Base-by-base conservation (phyloP, 2,797 vertebrate genomes). In the Cyclura pinguis region DNA sequence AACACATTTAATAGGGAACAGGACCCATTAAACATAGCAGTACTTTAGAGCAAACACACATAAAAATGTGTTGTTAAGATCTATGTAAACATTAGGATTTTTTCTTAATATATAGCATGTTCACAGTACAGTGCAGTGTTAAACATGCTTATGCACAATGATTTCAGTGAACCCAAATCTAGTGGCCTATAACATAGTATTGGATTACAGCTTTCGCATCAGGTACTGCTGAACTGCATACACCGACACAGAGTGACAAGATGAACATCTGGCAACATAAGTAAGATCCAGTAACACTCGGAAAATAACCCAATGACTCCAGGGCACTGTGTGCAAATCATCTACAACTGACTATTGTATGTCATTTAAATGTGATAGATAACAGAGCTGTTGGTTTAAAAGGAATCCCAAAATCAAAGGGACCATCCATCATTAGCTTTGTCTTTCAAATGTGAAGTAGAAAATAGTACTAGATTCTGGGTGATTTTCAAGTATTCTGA, bases 381-480 rank as follows among this genome's bases (percentile, higher is more conserved):
- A 95, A 92, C 88, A 84, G 78, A 76, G 42, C 85, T 96, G 95
- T 96, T 95, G 93, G 92, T 95, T 93, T 94, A 90, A 95, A 94
- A 38, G 89, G 92, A 91, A 94, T 89, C 89, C 93, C 2, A 80
- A 93, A 95, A 87, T 89, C 92, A 92, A 95, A 95, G 92, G 77
- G 84, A 59, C 91, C 62, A 85, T 89, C 93, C 89, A 93, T 92
- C 90, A 92, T 94, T 92, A 92, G 91, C 86, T 92, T 83, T 95
- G 95, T 27, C 8, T 94, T 96, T 96, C 95, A 97, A 96, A 82
- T 24, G 95, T 92, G 94, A 96, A 95, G 94, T 96, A 96, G 95
- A 96, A 76, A 96, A 96, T 89, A 94, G 89, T 92, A 92, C 87
- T 93, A 93, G 93, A 95, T 96, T 95, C 95, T 96, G 95, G 89